phyloP scores from a whole-genome alignment of 2,797 vertebrate species.

The Hydrolagus colliei region DNA sequence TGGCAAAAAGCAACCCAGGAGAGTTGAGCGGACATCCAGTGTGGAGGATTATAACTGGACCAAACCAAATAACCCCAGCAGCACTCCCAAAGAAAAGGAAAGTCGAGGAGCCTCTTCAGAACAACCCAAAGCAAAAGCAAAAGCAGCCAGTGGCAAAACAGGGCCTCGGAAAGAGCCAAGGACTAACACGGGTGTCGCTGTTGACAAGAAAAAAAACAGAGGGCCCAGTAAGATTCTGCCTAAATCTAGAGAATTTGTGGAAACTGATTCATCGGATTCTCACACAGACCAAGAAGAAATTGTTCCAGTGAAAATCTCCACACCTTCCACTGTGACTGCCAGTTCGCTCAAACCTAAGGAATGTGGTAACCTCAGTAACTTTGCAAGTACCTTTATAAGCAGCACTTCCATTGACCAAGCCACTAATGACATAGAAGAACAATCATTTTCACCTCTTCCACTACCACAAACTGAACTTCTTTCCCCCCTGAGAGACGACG shows the following conservation, averaged over 20 bases:
- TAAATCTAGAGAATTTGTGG: slow-evolving; percentile 91
- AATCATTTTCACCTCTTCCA: slow-evolving; percentile 60
- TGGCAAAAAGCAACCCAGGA: slow-evolving; percentile 88
- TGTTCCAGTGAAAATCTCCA: slow-evolving; percentile 61
- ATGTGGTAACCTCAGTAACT: slow-evolving; percentile 64
- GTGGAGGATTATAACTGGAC: slow-evolving; percentile 77
- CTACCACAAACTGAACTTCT: slow-evolving; percentile 67
- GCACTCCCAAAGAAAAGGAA: slow-evolving; percentile 83
- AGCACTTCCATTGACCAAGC: slow-evolving; percentile 68
- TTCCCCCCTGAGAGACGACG: slow-evolving; percentile 73
- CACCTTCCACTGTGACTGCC: slow-evolving; percentile 50
- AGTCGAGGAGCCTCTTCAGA: slow-evolving; percentile 58
- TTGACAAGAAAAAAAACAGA: slow-evolving; percentile 85
- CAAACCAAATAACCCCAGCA: slow-evolving; percentile 68
- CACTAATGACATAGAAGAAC: slow-evolving; percentile 65
- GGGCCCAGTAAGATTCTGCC: slow-evolving; percentile 81
- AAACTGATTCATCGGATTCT: slow-evolving; percentile 89
- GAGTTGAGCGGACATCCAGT: slow-evolving; percentile 73
- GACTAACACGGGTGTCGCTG: slow-evolving; percentile 53
- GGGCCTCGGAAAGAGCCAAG: slow-evolving; percentile 88
- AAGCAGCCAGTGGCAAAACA: slow-evolving; percentile 72
- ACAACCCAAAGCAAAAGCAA: slow-evolving; percentile 71
- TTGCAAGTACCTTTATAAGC: slow-evolving; percentile 56
- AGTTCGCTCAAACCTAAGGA: slow-evolving; percentile 60
- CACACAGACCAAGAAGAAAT: slow-evolving; percentile 84